Evolutionary conservation across 2,113 vertebrate species (phyloP), one percentile per base, ranked within the genome.

Genomic region (Gila orcuttii): DNA sequence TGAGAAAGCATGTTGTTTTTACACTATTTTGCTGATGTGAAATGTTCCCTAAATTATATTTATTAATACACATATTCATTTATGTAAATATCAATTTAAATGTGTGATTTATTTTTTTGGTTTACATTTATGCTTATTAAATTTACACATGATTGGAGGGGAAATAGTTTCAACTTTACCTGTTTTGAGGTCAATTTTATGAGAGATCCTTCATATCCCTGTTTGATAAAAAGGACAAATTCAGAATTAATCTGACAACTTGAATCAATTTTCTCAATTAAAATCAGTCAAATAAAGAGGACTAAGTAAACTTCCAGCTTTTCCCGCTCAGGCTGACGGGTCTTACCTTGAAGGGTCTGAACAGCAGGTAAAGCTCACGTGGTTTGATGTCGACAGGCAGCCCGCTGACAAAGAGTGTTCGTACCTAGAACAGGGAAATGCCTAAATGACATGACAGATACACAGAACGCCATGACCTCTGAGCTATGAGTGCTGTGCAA

Each of bases 321-420:
- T 17, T 1, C 1, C 19, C 33, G 11, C 10, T 23, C 9, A 11
- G 21, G 19, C 6, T 0, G 31, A 47, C 74, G 25, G 42, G 64
- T 33, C 94, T 94, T 89, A 97, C 96, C 96, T 97, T 96, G 90
- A 97, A 97, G 0, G 96, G 96, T 89, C 96, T 93, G 89, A 97
- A 97, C 73, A 97, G 96, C 84, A 97, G 92, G 90, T 97, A 97
- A 66, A 97, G 95, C 87, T 97, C 96, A 90, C 96, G 93, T 59
- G 96, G 96, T 80, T 97, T 97, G 93, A 97, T 96, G 88, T 97
- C 96, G 92, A 97, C 94, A 12, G 96, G 96, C 84, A 97, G 96
- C 9, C 96, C 96, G 85, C 96, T 97, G 93, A 97, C 96, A 86
- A 97, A 97, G 55, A 97, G 94, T 0, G 96, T 97, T 79, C 96